These are phyloP conservation scores for Clarias batrachus DNA, from an alignment of 2,113 vertebrate genomes.

Conservation along the genomic window DNA sequence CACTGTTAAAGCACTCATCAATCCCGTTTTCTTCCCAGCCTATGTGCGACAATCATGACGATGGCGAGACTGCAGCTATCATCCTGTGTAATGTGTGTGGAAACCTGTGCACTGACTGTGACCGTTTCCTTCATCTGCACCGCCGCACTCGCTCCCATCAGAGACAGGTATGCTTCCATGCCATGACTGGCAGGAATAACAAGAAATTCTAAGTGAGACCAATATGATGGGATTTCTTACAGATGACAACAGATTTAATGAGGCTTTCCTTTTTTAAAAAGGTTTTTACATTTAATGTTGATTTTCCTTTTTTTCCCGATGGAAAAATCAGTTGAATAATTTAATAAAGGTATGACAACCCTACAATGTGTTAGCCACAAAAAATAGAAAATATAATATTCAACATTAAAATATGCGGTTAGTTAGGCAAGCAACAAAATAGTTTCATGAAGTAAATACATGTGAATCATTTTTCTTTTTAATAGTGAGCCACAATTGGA, in stretches of 20 bases:
- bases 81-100: conserved; percentile 95
- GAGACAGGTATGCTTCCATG: conserved; percentile 83
- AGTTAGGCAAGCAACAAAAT: background rate
- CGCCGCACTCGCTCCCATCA: conserved; percentile 96
- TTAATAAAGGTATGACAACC: background rate
- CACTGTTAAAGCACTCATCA: background rate
- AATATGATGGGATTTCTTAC: background rate
- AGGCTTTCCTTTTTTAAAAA: background rate
- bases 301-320: background rate
- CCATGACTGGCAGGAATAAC: background rate
- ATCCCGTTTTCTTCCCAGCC: conserved; percentile 72
- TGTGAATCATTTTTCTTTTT: background rate
- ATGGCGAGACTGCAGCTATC: conserved; percentile 96
- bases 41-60: conserved; percentile 99
- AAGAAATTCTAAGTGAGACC: background rate
- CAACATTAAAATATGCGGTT: background rate
- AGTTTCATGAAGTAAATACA: background rate
- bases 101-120: conserved; percentile 96
- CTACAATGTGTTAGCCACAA: background rate
- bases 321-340: background rate
- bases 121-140: conserved; percentile 96
- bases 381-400: background rate
- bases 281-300: background rate
- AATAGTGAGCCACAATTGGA: background rate
- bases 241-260: background rate